phyloP scores from a whole-genome alignment of 2,113 vertebrate species.

The Alaudala cheleensis region DNA sequence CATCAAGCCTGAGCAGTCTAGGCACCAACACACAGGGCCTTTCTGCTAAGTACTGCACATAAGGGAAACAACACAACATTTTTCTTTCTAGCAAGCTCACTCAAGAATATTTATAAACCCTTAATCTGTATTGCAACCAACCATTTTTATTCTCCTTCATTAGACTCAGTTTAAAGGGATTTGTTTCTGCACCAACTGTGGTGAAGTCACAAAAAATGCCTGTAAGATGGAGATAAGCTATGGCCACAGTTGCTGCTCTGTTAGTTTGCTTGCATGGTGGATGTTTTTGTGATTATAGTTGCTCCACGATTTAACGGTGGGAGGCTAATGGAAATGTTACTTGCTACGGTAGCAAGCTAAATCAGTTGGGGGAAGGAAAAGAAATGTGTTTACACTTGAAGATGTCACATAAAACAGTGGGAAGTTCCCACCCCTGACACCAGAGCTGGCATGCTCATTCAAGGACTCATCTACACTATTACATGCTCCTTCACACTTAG shows the following conservation, averaged over 20 bases:
- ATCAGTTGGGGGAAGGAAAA: constrained; percentile 70
- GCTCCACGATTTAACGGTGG: constrained; percentile 78
- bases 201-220: constrained; percentile 25
- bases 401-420: constrained; percentile 78
- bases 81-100: background rate
- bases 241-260: constrained; percentile 65
- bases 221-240: constrained; percentile 63
- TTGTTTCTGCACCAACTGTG: constrained; percentile 47
- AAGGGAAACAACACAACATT: background rate
- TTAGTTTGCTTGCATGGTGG: constrained; percentile 73
- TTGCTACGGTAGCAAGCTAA: constrained; percentile 64
- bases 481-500: constrained; percentile 66
- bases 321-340: constrained; percentile 82
- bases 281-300: constrained; percentile 74
- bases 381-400: constrained; percentile 84
- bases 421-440: constrained; percentile 61
- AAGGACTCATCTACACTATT: constrained; percentile 70
- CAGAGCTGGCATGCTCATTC: constrained; percentile 56
- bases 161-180: constrained; percentile 55
- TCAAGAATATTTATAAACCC: background rate
- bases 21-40: background rate
- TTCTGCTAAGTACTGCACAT: background rate
- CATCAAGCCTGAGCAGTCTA: background rate
- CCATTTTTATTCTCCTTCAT: background rate
- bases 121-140: background rate